Base-by-base conservation (phyloP, 2,113 vertebrate genomes). In the Sinocyclocheilus rhinocerous region DNA sequence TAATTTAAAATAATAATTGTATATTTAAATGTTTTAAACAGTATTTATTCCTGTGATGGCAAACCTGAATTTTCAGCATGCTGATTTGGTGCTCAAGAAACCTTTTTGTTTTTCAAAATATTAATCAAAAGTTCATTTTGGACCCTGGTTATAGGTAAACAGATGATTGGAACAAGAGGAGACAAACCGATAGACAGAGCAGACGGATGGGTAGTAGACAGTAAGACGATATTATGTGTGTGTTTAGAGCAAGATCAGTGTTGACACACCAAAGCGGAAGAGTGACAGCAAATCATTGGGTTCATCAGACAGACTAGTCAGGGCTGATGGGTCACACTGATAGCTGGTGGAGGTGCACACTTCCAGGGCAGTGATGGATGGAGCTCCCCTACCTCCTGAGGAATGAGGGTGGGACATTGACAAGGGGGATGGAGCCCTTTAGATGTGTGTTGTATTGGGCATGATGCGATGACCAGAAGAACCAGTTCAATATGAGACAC, bases 241-340 rank as follows among this genome's bases (percentile, higher is more conserved):
- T n/a, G 18, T 61, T 6, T 82, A n/a, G 39, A 63, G 63, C 26
- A 15, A 59, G 59, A 73, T 70, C 26, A 36, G 77, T 39, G 61
- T 39, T 61, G 84, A 52, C n/a, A 79, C 57, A 83, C 57, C 36
- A 63, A 63, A 80, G 59, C 36, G 13, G 57, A 12, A 29, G 70
- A 52, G 83, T 90, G 86, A 90, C 76, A 86, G 84, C 29, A 84
- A 89, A 84, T 88, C 85, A 90, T 88, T 90, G 89, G 85, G 87
- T 87, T 90, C 85, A 90, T 88, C 89, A 90, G 82, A 52, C 75
- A 88, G 80, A 90, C 83, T 78, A 36, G 36, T 82, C 61, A 80
- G 85, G 89, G 42, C 83, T 85, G 87, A 90, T 88, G 73, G 89
- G 85, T 90, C 79, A 83, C 79, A 69, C 67, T 67, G 89, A 90